Base-by-base conservation (phyloP, 2,797 vertebrate genomes). In the Poeciliopsis infans region DNA sequence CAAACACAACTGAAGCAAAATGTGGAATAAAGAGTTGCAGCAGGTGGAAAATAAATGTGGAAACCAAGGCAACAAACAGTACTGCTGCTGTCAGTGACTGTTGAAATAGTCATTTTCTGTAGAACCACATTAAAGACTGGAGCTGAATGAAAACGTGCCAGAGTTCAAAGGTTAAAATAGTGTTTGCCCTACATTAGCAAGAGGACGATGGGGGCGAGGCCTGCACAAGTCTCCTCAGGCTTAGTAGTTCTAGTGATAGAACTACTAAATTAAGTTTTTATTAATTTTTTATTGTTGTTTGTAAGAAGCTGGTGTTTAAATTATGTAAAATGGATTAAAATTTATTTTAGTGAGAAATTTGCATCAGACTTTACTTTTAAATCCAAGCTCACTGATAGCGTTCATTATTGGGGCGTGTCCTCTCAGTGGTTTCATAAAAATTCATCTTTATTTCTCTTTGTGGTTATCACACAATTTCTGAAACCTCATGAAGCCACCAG, bases 1-100 rank as follows among this genome's bases (percentile, higher is more conserved):
- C 81, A 83, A 89, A 86, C 81, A 74, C 72, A 59, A 73, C 92
- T 85, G 92, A 91, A 95, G 88, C 72, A 79, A 80, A 86, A 53
- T 81, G 91, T 61, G 31, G 15, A 61, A 33, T 61, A 61, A 20
- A 6, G 15, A 66, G 18, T 31, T 66, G 61, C 18, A 39, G 18
- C 7, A 66, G 36, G 33, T 64, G 18, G 61, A 64, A 64, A 4
- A 64, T 64, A 36, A 20, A 18, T 39, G 31, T 20, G 20, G 61
- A 66, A 66, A 36, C 61, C 33, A 36, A 64, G 33, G 33, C 18
- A 61, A 33, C 57, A 64, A 36, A 64, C 61, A 8, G 33, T 39
- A 3, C 33, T 66, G 18, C 61, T 66, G 33, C 33, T 66, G 61
- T 66, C 18, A 66, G 61, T 36, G 18, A 39, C 61, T 66, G 6